Base-by-base conservation (phyloP, 2,113 vertebrate genomes). In the Engystomops pustulosus region DNA sequence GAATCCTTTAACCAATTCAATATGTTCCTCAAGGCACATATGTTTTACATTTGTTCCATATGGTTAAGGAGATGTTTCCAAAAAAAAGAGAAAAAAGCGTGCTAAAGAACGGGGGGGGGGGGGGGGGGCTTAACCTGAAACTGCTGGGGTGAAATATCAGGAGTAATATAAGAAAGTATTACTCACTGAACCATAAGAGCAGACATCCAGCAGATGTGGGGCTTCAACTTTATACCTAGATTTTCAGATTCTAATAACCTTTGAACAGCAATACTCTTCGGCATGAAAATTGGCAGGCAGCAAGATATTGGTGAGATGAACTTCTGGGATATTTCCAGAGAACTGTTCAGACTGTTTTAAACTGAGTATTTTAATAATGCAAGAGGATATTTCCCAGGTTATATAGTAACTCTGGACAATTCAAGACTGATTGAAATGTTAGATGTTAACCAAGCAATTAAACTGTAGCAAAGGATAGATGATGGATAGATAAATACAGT, bases 1-100 rank as follows among this genome's bases (percentile, higher is more conserved):
- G 30, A 9, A 14, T 30, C 17, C 18, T 34, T 8, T 3, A 20
- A 34, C 30, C 8, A 20, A 34, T 67, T 6, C 15, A 34, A 34
- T 36, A 67, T 34, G 32, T 67, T 67, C 17, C 32, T 36, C 6
- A 23, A 10, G 6, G 0, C 11, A 20, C 62, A 67, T 67, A 20
- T 67, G 62, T 67, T 67, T 36, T 20, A 10, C 17, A 36, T 67
- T 67, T 67, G 36, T 67, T 67, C 15, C 62, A 67, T 67, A 67
- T 67, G 62, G 62, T 9, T 34, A 5, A 20, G 14, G 3, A 15
- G 12, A 36, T 36, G 34, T 67, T 67, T 20, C 17, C n/a, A 36
- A 67, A 36, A 67, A 17, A 67, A 67, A 9, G 32, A 34, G 5
- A 67, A 67, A 27, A 67, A 20, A n/a, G n/a, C n/a, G n/a, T n/a